Evolutionary conservation across 2,888 invertebrate genomes (phyloP).

Genomic region (Epinotia demarniana): DNA sequence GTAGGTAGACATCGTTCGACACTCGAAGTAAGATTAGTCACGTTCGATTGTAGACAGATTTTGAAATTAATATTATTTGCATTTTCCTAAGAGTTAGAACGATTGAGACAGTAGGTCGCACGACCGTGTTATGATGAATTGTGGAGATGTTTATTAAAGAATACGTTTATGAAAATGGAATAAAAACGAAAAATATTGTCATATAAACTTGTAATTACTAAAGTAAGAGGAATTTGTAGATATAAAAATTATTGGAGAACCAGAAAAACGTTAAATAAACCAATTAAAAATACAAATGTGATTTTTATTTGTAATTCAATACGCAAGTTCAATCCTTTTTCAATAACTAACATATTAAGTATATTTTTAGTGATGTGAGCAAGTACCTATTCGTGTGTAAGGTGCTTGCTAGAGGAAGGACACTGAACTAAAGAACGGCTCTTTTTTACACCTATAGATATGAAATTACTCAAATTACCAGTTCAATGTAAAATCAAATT

Average conservation of each 20-base stretch:
- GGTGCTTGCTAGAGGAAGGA: too few relatives aligned
- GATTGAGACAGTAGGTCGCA: constrained; percentile 83
- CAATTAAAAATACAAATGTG: constrained; percentile 79
- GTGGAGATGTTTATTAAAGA: constrained; percentile 84
- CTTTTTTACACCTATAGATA: too few relatives aligned
- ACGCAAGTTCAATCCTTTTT: background rate
- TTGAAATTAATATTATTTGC: constrained; percentile 83
- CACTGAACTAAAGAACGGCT: too few relatives aligned
- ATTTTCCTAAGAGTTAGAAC: constrained; percentile 83
- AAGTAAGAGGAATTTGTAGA: constrained; percentile 76
- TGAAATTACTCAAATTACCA: too few relatives aligned
- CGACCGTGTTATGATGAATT: constrained; percentile 83
- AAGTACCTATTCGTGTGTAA: too few relatives aligned
- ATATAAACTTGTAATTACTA: constrained; percentile 84
- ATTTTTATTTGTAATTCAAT: constrained; percentile 62
- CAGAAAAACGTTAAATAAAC: constrained; percentile 84
- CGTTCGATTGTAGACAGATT: constrained; percentile 82
- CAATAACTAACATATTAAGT: background rate
- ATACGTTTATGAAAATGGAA: constrained; percentile 83
- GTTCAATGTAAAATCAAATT: too few relatives aligned
- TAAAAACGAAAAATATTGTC: constrained; percentile 84
- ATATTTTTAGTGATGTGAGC: too few relatives aligned
- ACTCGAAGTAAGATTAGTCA: constrained; percentile 80
- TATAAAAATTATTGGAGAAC: constrained; percentile 76
- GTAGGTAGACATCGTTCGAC: constrained; percentile 76